Evolutionary conservation across 2,888 invertebrate genomes (phyloP).

Genomic region (Ophraella communa): DNA sequence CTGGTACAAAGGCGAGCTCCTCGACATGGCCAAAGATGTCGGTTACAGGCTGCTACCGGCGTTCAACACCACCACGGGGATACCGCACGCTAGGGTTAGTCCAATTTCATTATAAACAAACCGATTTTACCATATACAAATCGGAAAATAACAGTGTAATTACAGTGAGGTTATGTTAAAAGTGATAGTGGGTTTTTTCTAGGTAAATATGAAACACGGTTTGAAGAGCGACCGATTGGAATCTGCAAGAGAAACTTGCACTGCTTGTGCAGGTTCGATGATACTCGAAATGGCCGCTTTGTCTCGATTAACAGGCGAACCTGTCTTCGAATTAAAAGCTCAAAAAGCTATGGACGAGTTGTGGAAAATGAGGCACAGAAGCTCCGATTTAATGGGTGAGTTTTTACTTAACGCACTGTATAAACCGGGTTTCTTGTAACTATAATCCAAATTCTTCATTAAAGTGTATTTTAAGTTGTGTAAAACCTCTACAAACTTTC

Average conservation of each 20-base stretch:
- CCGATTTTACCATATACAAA: too few relatives aligned
- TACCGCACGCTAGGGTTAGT: conserved; percentile 91
- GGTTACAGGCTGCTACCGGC: conserved; percentile 94
- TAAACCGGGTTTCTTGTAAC: too few relatives aligned
- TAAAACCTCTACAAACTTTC: too few relatives aligned
- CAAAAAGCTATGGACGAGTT: conserved; percentile 95
- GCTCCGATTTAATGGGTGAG: conserved; percentile 89
- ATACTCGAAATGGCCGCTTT: conserved; percentile 97
- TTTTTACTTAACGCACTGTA: neutral
- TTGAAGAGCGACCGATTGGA: conserved; percentile 77
- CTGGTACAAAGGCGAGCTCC: conserved; percentile 88
- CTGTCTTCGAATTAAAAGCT: conserved; percentile 92
- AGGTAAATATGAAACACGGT: conserved; percentile 84
- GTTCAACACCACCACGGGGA: conserved; percentile 96
- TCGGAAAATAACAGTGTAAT: too few relatives aligned
- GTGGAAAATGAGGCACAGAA: conserved; percentile 92
- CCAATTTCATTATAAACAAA: conserved; percentile 4
- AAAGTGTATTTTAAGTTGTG: too few relatives aligned
- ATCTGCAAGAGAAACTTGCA: conserved; percentile 89
- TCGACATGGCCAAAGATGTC: conserved; percentile 90
- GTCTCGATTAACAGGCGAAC: conserved; percentile 89
- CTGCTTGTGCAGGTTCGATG: conserved; percentile 98
- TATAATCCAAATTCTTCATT: too few relatives aligned
- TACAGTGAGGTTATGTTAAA: too few relatives aligned
- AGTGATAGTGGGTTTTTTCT: neutral